These are phyloP conservation scores for Ochotona curzoniae DNA, from an alignment of 2,113 vertebrate species.

Conservation along the genomic window DNA sequence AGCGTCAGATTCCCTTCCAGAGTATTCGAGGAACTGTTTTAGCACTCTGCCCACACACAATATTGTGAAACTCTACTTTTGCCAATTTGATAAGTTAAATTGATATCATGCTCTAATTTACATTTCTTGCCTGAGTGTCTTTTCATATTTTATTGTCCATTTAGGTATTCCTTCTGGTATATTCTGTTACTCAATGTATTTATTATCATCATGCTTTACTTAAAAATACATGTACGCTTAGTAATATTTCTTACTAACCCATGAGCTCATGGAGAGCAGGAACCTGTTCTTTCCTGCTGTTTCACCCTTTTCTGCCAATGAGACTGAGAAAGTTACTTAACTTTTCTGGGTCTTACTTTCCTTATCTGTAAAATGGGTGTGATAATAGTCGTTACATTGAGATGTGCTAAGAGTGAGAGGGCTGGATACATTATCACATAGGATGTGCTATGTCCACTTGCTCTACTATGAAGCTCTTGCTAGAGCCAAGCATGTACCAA, in stretches of 20 bases:
- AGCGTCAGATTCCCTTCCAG: background rate
- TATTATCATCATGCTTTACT: background rate
- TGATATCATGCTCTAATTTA: background rate
- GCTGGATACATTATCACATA: background rate
- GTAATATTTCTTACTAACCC: background rate
- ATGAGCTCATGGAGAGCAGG: background rate
- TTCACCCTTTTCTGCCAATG: background rate
- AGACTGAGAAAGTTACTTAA: constrained; percentile 9
- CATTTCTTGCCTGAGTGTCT: background rate
- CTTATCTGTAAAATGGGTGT: background rate
- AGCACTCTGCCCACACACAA: background rate
- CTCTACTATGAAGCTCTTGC: background rate
- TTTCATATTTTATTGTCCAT: background rate
- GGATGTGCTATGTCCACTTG: background rate
- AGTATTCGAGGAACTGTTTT: background rate
- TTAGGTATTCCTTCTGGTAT: background rate
- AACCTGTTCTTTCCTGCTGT: background rate
- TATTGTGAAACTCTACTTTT: background rate
- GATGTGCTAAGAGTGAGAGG: background rate
- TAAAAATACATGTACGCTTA: background rate
- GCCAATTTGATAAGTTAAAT: background rate
- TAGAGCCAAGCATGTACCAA: background rate
- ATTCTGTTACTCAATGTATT: background rate
- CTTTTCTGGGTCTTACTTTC: background rate
- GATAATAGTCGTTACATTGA: background rate